Base-by-base conservation (phyloP, 2,888 invertebrate genomes). In the Diadromus collaris region DNA sequence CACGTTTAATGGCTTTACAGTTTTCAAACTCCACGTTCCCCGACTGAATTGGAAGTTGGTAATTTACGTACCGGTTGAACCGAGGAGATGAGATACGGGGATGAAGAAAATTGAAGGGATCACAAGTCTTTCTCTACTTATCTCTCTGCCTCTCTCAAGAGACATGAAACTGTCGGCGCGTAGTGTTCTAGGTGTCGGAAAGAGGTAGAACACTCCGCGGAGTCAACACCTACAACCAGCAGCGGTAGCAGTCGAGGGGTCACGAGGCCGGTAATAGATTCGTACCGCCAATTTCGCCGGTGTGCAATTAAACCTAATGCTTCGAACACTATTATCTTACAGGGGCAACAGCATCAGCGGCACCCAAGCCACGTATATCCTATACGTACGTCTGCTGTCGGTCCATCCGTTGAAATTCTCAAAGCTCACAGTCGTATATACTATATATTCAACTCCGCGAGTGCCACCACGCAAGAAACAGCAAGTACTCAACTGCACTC, bases 251-350 rank as follows among this genome's bases (percentile, higher is more conserved):
- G 32, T 61, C 75, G 71, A 77, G 82, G 80, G 84, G 83, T 83
- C 81, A 76, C 41, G 69, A 70, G 77, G 79, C 79, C 76, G 51
- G 81, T 83, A 86, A 83, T 83, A 84, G 79, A 83, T 82, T 83
- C 77, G 78, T 78, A 81, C 80, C 82, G 80, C 81, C 83, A 82
- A 84, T 83, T 79, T 75, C 74, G 77, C 78, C 68, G 67, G 73
- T 69, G 64, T 67, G 83, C 82, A 85, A 87, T 87, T 87, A 87
- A 86, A 84, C 78, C 69, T 83, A 83, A 74, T 73, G 74, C 74
- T 60, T 34, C 60, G 61, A 76, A 73, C 64, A 70, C 71, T 75
- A 75, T 74, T 67, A 72, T 72, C 56, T 44, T 19, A 65, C 46
- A 61, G 58, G 51, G 48, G 69, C 58, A 74, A 51, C 68, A 46